Evolutionary conservation across 2,888 invertebrate genomes (phyloP), one percentile per base, ranked within the genome.

Genomic region (Unio delphinus): DNA sequence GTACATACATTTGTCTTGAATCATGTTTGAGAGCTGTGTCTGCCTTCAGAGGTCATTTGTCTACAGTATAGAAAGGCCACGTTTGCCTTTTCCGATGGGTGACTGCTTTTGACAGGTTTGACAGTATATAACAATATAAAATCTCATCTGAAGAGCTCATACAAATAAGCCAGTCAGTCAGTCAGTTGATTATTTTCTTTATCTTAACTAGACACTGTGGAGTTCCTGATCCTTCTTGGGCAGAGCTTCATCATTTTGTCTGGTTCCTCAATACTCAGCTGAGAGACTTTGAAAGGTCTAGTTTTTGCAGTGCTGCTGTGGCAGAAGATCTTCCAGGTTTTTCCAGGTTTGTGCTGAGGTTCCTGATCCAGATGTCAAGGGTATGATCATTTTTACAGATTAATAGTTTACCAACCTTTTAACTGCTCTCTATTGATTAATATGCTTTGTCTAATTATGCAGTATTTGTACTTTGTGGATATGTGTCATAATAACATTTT

Each of bases 241-340:
- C 79, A 56, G 83, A 84, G 68, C 64, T 87, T 56, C 69, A 75
- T n/a, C 83, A 86, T 75, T 87, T 86, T 80, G 80, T 84, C 5
- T 69, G 72, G 61, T 87, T 87, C 68, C 79, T 86, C 20, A 82
- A 85, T 77, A 75, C 76, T n/a, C 87, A 87, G 72, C 80, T 87
- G 59, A 28, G 61, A 59, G 79, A 83, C 68, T 85, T 79, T 76
- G 85, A 87, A 68, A 70, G 64, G 11, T 85, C 83, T 7, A 72
- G 64, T n/a, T 87, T 83, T 76, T 83, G 83, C 67, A 61, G 75
- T 45, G 62, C 61, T n/a, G 70, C 70, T 23, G 66, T 78, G 11
- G 69, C 71, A n/a, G 73, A 80, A 34, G 80, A 79, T 61, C 68
- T 87, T n/a, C 86, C 86, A 28, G 85, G 83, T 28, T 84, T 84